Evolutionary conservation across 2,797 vertebrate species (phyloP).

Genomic region (Catharus ustulatus): DNA sequence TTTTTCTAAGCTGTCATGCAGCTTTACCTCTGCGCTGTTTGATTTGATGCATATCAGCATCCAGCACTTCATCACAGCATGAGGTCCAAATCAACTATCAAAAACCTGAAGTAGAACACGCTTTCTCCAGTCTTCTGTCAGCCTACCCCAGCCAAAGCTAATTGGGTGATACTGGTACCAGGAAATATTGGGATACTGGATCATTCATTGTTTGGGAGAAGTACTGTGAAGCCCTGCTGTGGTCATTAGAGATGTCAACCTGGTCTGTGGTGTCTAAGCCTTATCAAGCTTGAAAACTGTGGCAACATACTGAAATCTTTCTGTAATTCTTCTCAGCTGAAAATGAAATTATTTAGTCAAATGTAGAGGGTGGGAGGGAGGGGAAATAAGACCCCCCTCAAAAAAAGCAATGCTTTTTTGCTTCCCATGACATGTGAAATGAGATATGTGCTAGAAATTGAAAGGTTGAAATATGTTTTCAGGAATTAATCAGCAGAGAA

Average conservation of each 20-base stretch:
- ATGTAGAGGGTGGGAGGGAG: not conserved
- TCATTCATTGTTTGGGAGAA: not conserved
- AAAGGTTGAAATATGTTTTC: slow-evolving; percentile 34
- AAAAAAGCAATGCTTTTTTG: not conserved
- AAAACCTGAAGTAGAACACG: not conserved
- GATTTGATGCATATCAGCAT: slow-evolving; percentile 32
- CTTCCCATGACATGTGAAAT: not conserved
- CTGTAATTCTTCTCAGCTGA: not conserved
- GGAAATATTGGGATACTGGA: not conserved
- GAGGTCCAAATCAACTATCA: slow-evolving; percentile 32
- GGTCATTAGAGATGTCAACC: not conserved
- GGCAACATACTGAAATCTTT: not conserved
- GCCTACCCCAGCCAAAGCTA: not conserved
- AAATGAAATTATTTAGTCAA: not conserved
- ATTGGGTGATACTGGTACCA: not conserved
- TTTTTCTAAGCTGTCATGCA: not conserved
- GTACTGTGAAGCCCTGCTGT: not conserved
- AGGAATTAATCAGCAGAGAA: slow-evolving; percentile 37
- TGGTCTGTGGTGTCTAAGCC: not conserved
- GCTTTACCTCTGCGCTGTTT: slow-evolving; percentile 25
- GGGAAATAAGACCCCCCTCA: not conserved
- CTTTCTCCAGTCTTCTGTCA: not conserved
- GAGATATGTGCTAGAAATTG: not conserved
- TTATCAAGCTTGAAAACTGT: not conserved
- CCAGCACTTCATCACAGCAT: slow-evolving; percentile 31